Conservation (phyloP, 2,797 vertebrate species). For the Erithacus rubecula region DNA sequence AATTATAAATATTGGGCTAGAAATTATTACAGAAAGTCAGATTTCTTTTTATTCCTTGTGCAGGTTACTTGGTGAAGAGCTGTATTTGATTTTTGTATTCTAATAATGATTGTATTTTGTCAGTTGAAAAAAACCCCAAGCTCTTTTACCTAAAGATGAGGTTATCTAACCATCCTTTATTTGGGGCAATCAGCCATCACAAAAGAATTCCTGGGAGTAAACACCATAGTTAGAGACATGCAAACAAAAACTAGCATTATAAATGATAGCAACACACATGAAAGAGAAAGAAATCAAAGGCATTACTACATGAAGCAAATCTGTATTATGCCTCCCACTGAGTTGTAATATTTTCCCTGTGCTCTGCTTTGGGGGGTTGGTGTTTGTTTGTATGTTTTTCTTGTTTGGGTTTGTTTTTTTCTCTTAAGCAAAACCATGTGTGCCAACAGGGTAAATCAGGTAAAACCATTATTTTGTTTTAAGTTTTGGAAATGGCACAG, state of each 20-base stretch:
- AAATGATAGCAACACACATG: constrained; percentile 56
- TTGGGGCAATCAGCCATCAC: constrained; percentile 68
- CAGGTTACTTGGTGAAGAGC: not conserved
- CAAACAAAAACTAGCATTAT: constrained; percentile 65
- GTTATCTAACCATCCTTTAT: constrained; percentile 65
- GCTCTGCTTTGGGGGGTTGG: not conserved
- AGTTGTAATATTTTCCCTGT: constrained; percentile 4
- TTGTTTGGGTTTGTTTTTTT: not conserved
- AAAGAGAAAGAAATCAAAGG: constrained; percentile 61
- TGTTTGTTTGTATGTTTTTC: not conserved
- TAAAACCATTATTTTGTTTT: not conserved
- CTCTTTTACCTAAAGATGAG: constrained; percentile 50
- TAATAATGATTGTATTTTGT: constrained; percentile 33
- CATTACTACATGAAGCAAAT: constrained; percentile 35
- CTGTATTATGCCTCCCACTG: constrained; percentile 41
- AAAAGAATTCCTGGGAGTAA: constrained; percentile 70
- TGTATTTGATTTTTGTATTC: constrained; percentile 42
- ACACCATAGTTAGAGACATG: constrained; percentile 52
- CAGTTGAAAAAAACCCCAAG: not conserved
- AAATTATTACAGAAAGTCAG: constrained; percentile 12
- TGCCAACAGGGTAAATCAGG: not conserved
- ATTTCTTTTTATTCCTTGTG: constrained; percentile 2
- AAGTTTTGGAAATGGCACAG: not conserved
- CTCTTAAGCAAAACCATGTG: not conserved
- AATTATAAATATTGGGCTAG: not conserved